These are phyloP conservation scores for Agraylea sexmaculata DNA, from an alignment of 1,140 invertebrate genomes.

Conservation along the genomic window DNA sequence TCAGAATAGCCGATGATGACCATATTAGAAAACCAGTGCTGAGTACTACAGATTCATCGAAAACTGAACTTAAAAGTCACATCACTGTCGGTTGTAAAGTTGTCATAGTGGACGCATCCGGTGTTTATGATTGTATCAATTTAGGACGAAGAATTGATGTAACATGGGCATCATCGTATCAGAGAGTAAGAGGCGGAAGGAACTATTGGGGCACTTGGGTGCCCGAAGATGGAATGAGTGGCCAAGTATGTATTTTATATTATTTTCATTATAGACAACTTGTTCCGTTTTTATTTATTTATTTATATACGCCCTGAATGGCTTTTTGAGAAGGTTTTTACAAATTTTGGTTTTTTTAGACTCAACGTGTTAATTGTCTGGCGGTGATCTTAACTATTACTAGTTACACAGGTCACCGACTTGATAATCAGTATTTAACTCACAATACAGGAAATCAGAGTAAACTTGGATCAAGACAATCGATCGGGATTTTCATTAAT, in stretches of 20 bases:
- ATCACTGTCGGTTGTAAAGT: conserved; percentile 40
- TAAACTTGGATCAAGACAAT: too few relatives aligned
- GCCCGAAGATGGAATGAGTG: conserved; percentile 83
- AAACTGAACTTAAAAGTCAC: conserved; percentile 40
- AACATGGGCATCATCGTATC: conserved; percentile 80
- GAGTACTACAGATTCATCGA: conserved; percentile 35
- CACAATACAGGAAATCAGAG: too few relatives aligned
- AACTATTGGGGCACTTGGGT: conserved; percentile 83
- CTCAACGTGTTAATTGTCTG: too few relatives aligned
- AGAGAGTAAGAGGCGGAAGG: conserved; percentile 72
- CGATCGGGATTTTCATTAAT: too few relatives aligned
- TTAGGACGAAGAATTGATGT: conserved; percentile 79
- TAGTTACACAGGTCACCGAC: too few relatives aligned
- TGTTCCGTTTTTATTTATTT: too few relatives aligned
- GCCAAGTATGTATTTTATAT: conserved; percentile 43
- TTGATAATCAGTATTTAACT: too few relatives aligned
- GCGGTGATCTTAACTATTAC: too few relatives aligned
- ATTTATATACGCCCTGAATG: neutral
- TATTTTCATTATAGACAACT: conserved; percentile 11
- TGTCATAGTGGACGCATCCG: conserved; percentile 43
- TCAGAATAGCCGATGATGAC: conserved; percentile 26
- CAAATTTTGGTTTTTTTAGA: too few relatives aligned
- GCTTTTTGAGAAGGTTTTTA: too few relatives aligned
- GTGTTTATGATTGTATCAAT: conserved; percentile 79
- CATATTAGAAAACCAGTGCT: conserved; percentile 31